phyloP scores from a whole-genome alignment of 2,888 invertebrate genomes.

The Amorpha juglandis region DNA sequence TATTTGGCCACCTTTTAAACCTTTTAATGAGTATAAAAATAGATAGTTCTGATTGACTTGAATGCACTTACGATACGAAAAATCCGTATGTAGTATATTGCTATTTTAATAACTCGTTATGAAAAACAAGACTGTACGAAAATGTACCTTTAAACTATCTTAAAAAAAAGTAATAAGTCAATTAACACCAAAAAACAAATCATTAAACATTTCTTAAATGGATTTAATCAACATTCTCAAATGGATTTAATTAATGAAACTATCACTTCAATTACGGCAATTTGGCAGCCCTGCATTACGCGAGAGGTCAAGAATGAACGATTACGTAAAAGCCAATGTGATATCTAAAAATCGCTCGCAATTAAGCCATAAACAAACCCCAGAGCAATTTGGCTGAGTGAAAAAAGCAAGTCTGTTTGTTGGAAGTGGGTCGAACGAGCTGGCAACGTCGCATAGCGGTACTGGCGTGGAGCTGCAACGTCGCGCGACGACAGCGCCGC shows the following conservation, averaged over 20 bases:
- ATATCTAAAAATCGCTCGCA: conserved; percentile 31
- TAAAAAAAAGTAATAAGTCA: background rate
- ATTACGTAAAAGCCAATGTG: conserved; percentile 26
- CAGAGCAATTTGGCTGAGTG: conserved; percentile 56
- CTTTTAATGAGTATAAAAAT: background rate
- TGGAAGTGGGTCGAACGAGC: conserved; percentile 63
- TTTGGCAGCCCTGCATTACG: conserved; percentile 18
- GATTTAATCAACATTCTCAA: background rate
- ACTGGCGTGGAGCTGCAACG: conserved; percentile 56
- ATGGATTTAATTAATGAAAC: background rate
- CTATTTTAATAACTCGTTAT: background rate
- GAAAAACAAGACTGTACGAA: background rate
- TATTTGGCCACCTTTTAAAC: background rate
- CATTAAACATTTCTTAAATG: conserved; percentile 11
- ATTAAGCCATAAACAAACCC: conserved; percentile 37
- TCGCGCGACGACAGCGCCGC: conserved; percentile 37
- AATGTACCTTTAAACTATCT: background rate
- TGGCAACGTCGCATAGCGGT: conserved; percentile 76
- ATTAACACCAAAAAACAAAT: background rate
- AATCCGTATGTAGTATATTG: background rate
- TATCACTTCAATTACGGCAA: background rate
- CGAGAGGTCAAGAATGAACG: conserved; percentile 18
- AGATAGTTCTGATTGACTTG: background rate
- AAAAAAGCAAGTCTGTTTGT: conserved; percentile 63
- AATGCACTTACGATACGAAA: too few species aligned